Base-by-base conservation (phyloP, 37 sponge, comb jelly and placozoan species). In the Petrosia ficiformis region DNA sequence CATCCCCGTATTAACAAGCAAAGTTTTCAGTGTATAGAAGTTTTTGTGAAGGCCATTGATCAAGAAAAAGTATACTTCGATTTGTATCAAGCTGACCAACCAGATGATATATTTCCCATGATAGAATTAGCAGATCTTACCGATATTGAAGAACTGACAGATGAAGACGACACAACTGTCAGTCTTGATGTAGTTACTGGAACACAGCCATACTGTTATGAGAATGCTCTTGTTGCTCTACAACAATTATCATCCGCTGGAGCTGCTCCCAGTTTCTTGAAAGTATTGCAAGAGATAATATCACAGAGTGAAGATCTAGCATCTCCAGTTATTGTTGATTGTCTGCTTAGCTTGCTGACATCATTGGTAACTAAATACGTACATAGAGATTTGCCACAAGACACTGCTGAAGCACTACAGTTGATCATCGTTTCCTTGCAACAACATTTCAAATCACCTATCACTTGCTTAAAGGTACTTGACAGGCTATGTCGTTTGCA, bases 1-100 rank as follows among this genome's bases (percentile, higher is more conserved):
- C 90, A 89, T 65, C 90, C 90, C 29, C 61, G 28, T 42, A 54
- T 89, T 22, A 84, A 70, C 38, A 89, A 89, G 57, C 35, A 76
- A 31, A 26, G 8, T n/a, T 80, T 89, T 39, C 44, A 43, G 0
- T 71, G 44, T 57, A 65, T 84, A 2, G 90, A 89, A 44, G 78
- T 89, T 54, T 89, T 80, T 82, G 90, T 89, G 16, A 79, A 75
- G 66, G 76, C 38, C 36, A 1, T 0, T 3, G 60, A 36, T n/a
- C 39, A 70, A 0, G 52, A 71, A 34, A 70, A 67, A 25, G 84
- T 75, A 4, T 80, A 84, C 33, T 71, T 89, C 40, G 90, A 89
- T 72, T 42, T 80, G 31, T 52, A 34, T 10, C 39, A 66, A 42
- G 75, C 80, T 28, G 80, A 79, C 30, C 70, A 61, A 6, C 72